Evolutionary conservation across 2,888 invertebrate genomes (phyloP).

Genomic region (Patella pellucida): DNA sequence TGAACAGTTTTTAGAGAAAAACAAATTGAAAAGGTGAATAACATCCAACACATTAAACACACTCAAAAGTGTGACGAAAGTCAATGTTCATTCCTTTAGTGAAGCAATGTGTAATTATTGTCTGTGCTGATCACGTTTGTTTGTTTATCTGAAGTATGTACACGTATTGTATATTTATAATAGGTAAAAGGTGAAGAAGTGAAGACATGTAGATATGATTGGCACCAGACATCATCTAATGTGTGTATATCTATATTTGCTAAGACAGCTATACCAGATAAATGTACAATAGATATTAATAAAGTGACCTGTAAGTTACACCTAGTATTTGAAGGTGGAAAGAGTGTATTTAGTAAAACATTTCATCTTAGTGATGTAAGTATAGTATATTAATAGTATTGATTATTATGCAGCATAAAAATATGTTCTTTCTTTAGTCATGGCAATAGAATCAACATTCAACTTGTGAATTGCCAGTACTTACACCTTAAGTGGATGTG

Average conservation of each 20-base stretch:
- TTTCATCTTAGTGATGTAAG: slow-evolving; percentile 87
- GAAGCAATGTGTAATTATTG: too few species aligned
- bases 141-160: too few species aligned
- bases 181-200: slow-evolving; percentile 41
- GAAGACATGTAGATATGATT: slow-evolving; percentile 85
- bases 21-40: too few species aligned
- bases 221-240: slow-evolving; percentile 91
- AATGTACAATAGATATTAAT: slow-evolving; percentile 84
- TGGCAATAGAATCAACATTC: too few species aligned
- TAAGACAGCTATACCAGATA: slow-evolving; percentile 86
- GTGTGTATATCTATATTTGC: slow-evolving; percentile 92
- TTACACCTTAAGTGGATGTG: too few species aligned
- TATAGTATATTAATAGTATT: slow-evolving; percentile 31
- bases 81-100: too few species aligned
- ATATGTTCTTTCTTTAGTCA: too few species aligned
- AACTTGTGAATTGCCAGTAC: too few species aligned
- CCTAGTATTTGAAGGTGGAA: slow-evolving; percentile 84
- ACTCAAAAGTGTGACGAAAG: too few species aligned
- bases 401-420: too few species aligned
- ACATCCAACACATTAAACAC: too few species aligned
- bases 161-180: slow-evolving; percentile 11
- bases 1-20: too few species aligned
- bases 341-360: slow-evolving; percentile 73
- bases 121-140: not conserved
- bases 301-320: slow-evolving; percentile 84